Evolutionary conservation across 2,888 invertebrate genomes (phyloP).

Genomic region (Andrena minutula): DNA sequence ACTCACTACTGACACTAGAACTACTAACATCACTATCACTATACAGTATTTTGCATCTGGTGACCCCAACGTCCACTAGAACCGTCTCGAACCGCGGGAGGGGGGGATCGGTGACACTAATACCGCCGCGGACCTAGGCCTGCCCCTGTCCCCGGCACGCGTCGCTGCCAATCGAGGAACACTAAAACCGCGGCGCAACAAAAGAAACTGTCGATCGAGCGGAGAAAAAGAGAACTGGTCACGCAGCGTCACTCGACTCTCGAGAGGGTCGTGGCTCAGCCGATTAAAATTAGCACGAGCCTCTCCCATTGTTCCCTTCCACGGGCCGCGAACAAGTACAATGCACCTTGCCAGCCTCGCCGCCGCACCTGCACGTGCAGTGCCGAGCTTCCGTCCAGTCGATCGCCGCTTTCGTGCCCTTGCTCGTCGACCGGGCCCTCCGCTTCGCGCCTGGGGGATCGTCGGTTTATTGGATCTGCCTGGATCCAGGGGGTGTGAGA

Average conservation of each 20-base stretch:
- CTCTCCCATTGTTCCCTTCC: conserved; percentile 57
- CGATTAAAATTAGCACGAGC: conserved; percentile 76
- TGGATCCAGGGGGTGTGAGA: neutral
- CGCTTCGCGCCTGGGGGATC: neutral
- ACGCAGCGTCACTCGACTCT: conserved; percentile 35
- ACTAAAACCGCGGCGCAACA: conserved; percentile 15
- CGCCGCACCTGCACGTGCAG: conserved; percentile 33
- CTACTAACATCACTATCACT: conserved; percentile 16
- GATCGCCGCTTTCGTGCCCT: conserved; percentile 12
- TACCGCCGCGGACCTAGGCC: conserved; percentile 3
- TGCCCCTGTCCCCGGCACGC: conserved; percentile 6
- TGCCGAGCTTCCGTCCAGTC: conserved; percentile 5
- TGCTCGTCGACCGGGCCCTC: neutral
- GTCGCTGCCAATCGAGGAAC: conserved; percentile 17
- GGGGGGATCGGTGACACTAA: conserved; percentile 15
- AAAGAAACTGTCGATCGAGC: conserved; percentile 25
- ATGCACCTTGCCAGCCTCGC: conserved; percentile 42
- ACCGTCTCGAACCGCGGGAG: conserved; percentile 2
- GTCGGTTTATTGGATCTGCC: neutral
- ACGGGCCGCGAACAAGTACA: conserved; percentile 54
- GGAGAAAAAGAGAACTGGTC: conserved; percentile 31
- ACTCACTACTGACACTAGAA: too few relatives aligned
- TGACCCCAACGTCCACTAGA: neutral
- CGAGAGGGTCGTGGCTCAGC: conserved; percentile 48
- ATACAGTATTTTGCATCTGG: neutral